A percentile compares a stretch with the other conserved stretches of the same genome.
Evolutionary conservation across 2,797 vertebrate genomes (phyloP).

Genomic region (Lateolabrax maculatus): DNA sequence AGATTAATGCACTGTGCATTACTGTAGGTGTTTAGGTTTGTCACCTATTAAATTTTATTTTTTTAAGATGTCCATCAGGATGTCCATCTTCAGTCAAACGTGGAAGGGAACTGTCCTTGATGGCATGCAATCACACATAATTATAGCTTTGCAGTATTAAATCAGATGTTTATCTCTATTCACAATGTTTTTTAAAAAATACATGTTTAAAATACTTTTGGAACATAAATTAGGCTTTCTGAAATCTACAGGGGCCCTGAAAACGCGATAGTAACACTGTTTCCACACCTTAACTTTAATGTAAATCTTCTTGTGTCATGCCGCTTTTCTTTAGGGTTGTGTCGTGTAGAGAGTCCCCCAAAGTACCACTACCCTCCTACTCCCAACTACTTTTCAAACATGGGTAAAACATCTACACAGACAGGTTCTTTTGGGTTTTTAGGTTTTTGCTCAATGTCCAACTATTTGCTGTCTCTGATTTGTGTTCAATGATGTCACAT

Average conservation of each 20-base stretch:
- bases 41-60: background rate
- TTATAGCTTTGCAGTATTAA: background rate
- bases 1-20: background rate
- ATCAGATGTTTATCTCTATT: too few species aligned
- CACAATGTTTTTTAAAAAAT: background rate
- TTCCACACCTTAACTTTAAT: too few species aligned
- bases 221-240: background rate
- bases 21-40: background rate
- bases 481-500: background rate
- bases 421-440: background rate
- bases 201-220: background rate
- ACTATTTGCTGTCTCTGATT: too few species aligned
- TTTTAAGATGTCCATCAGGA: background rate
- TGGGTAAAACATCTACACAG: background rate
- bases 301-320: background rate
- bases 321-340: background rate
- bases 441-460: too few species aligned
- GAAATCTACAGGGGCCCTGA: background rate
- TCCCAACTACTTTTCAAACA: background rate
- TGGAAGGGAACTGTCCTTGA: background rate
- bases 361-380: background rate
- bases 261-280: background rate
- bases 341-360: background rate
- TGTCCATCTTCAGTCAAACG: background rate
- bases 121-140: background rate